Evolutionary conservation across 2,888 invertebrate genomes (phyloP), one percentile per base, ranked within the genome.

Genomic region (Megaustenia siamemsis): DNA sequence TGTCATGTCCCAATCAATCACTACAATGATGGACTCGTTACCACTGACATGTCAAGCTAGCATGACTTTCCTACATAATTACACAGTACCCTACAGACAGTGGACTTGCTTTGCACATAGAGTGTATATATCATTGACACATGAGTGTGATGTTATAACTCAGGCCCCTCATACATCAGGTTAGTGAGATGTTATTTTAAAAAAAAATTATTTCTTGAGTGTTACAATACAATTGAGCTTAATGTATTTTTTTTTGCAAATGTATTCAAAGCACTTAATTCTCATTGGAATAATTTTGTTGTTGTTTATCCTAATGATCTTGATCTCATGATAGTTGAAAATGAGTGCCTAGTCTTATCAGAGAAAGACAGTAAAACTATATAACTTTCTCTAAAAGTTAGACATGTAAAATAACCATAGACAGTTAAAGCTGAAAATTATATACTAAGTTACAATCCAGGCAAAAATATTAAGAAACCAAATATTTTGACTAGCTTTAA

Each of bases 21-120:
- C 63, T n/a, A 43, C 73, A 35, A 63, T 75, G 82, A 28, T 75
- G 12, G 12, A n/a, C 60, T 56, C 63, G n/a, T 5, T 82, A 45
- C 12, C 38, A 43, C 1, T n/a, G 6, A 45, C 21, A 10, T 82
- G 82, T 53, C 0, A 8, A 15, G 40, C 75, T 8, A 45, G 18
- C 15, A 35, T 82, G 43, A 15, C 45, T 24, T 1, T 68, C 8
- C 68, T 77, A 43, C 60, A 21, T n/a, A 43, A 77, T n/a, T 73
- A 49, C 43, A 68, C 40, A 28, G 53, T 77, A 1, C 1, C 83
- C 21, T 53, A 35, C 49, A 68, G 45, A 45, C 49, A 40, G 12
- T 83, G 83, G 83, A 32, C 15, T 15, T 83, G 83, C 28, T 32
- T 76, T 21, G n/a, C 21, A 1, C 5, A 28, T 2, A 24, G 10